These are phyloP conservation scores for Ophioninae sp. DNA, from an alignment of 2,888 invertebrate species.

Conservation along the genomic window DNA sequence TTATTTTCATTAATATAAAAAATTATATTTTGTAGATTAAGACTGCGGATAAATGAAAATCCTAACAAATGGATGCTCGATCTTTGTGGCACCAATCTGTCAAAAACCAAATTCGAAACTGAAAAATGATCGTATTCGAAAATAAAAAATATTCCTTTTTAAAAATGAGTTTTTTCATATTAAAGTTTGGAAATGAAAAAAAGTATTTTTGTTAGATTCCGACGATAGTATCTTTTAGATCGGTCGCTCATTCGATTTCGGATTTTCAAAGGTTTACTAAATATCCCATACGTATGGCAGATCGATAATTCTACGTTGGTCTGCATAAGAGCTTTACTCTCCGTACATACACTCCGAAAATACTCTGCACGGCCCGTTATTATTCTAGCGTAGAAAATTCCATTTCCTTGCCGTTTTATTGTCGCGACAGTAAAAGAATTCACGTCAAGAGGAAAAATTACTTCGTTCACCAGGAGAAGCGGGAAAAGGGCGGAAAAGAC, in stretches of 20 bases:
- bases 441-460: not conserved
- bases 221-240: too few relatives aligned
- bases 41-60: too few relatives aligned
- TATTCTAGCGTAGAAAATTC: slow-evolving; percentile 9
- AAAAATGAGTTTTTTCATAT: too few relatives aligned
- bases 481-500: not conserved
- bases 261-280: not conserved
- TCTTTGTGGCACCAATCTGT: too few relatives aligned
- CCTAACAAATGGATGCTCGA: too few relatives aligned
- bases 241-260: not conserved
- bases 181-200: not conserved
- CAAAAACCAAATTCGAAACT: too few relatives aligned
- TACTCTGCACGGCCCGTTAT: slow-evolving; percentile 4
- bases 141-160: too few relatives aligned
- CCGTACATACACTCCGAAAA: not conserved
- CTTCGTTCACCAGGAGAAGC: not conserved
- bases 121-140: too few relatives aligned
- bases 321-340: not conserved
- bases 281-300: not conserved
- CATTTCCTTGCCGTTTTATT: slow-evolving; percentile 10
- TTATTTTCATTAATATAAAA: too few relatives aligned
- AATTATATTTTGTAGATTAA: too few relatives aligned
- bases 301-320: slow-evolving; percentile 42
- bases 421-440: not conserved
- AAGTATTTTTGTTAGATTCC: too few relatives aligned